A percentile compares a stretch with the other conserved stretches of the same genome.
These are phyloP conservation scores for Anodontia alba DNA, from an alignment of 2,888 invertebrate species.

Conservation along the genomic window DNA sequence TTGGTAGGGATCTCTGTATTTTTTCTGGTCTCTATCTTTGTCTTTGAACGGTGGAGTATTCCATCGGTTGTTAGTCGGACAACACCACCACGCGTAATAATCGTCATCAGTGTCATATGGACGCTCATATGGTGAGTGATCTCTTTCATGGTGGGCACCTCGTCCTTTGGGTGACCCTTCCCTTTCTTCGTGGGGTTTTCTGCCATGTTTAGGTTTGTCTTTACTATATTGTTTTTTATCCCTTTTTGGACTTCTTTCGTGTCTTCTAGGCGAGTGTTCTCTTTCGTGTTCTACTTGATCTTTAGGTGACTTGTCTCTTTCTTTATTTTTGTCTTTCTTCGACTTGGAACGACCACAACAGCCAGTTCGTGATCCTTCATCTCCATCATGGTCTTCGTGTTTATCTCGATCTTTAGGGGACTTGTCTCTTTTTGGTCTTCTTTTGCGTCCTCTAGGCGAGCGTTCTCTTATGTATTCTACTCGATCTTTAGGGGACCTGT, in stretches of 20 bases:
- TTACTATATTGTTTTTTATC: too few species aligned
- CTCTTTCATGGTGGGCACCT: neutral
- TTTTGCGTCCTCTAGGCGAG: neutral
- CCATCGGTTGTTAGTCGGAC: neutral
- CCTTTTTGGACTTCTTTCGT: too few species aligned
- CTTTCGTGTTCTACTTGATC: too few species aligned
- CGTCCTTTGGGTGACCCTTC: neutral
- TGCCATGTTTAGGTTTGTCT: too few species aligned
- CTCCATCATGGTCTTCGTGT: too few species aligned
- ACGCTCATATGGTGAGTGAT: neutral
- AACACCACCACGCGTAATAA: neutral
- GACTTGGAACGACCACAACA: conserved; percentile 15
- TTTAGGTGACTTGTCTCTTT: neutral
- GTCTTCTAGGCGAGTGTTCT: neutral
- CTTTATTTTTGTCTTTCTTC: neutral
- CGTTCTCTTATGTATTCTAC: too few species aligned
- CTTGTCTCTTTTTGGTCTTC: neutral
- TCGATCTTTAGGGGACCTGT: neutral
- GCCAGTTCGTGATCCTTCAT: conserved; percentile 25
- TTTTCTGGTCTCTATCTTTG: neutral
- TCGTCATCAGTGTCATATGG: neutral
- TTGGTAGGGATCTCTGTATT: neutral
- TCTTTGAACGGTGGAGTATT: neutral
- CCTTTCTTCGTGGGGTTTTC: neutral
- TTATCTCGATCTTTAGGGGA: conserved; percentile 1